Evolutionary conservation across 2,888 invertebrate genomes (phyloP), one percentile per base, ranked within the genome.

Genomic region (Galeruca laticollis): DNA sequence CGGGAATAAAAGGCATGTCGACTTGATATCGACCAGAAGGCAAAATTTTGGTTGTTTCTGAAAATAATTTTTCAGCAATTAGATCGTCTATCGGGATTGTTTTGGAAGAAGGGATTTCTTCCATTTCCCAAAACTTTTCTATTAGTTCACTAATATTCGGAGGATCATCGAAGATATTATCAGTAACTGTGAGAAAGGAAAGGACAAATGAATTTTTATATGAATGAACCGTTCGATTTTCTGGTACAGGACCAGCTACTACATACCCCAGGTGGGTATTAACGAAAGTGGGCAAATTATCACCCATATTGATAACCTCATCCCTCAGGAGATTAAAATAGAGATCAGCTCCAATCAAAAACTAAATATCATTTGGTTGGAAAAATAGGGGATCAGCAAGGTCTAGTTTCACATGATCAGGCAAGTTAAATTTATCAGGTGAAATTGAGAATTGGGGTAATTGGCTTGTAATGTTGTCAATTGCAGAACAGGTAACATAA

Each of bases 361-460:
- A 5, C 6, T 26, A 6, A 6, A 57, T 57, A 33, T 31, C 33
- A 15, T 13, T 13, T 11, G 56, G 56, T 4, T 57, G 33, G 33
- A 35, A 57, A 57, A 57, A 57, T 9, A 57, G 2, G 0, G 56
- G 56, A 57, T 57, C 35, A 8, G 56, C 33, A 10, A 57, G 18
- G 0, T 57, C 56, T n/a, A 57, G 56, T 18, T 57, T 31, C 18
- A 57, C 56, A n/a, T 57, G 56, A n/a, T 1, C 5, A 35, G 35
- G 35, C 5, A 57, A 35, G 0, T 26, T 57, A 10, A 57, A 57
- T 31, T 57, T 37, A 15, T 15, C 13, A 57, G 37, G 56, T 6
- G 35, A 33, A 11, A 57, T 57, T 1, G 56, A 10, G 15, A 57
- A 57, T 57, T 57, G 56, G n/a, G 35, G 56, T 33, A 57, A 15